Conservation (phyloP, 2,797 vertebrate genomes). For the Sorex maritimensis region DNA sequence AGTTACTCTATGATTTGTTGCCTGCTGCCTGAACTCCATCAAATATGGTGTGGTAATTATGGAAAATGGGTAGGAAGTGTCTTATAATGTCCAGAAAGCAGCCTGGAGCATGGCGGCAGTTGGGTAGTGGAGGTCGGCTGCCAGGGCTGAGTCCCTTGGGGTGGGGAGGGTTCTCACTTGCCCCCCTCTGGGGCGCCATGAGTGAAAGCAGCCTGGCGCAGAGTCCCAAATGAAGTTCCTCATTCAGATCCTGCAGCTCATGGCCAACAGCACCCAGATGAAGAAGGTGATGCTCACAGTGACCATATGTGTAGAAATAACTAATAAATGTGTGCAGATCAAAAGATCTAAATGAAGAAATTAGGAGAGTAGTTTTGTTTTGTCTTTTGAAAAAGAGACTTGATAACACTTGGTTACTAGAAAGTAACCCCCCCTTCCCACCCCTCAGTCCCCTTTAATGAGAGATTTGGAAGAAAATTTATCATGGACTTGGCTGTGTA, state of each 20-base stretch:
- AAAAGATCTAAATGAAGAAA: conserved; percentile 1
- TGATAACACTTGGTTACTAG: neutral
- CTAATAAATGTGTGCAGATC: neutral
- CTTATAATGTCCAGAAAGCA: too few relatives aligned
- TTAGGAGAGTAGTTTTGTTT: neutral
- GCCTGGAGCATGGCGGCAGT: too few relatives aligned
- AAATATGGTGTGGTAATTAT: too few relatives aligned
- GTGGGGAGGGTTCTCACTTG: too few relatives aligned
- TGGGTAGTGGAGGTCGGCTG: too few relatives aligned
- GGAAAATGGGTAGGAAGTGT: too few relatives aligned
- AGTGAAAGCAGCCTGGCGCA: too few relatives aligned
- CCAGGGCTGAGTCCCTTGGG: too few relatives aligned
- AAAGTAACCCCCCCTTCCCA: neutral
- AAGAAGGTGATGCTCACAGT: conserved; percentile 99
- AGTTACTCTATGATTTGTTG: too few relatives aligned
- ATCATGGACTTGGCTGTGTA: neutral
- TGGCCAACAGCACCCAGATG: conserved; percentile 99
- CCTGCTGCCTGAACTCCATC: too few relatives aligned
- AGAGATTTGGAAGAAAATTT: neutral
- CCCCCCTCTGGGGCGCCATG: too few relatives aligned
- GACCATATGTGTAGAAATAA: neutral
- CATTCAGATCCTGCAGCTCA: conserved; percentile 97
- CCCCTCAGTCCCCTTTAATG: too few relatives aligned
- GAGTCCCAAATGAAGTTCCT: conserved; percentile 92
- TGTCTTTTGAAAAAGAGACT: neutral